These are phyloP conservation scores for Coryphaenoides rupestris DNA, from an alignment of 2,113 vertebrate species.

Conservation along the genomic window DNA sequence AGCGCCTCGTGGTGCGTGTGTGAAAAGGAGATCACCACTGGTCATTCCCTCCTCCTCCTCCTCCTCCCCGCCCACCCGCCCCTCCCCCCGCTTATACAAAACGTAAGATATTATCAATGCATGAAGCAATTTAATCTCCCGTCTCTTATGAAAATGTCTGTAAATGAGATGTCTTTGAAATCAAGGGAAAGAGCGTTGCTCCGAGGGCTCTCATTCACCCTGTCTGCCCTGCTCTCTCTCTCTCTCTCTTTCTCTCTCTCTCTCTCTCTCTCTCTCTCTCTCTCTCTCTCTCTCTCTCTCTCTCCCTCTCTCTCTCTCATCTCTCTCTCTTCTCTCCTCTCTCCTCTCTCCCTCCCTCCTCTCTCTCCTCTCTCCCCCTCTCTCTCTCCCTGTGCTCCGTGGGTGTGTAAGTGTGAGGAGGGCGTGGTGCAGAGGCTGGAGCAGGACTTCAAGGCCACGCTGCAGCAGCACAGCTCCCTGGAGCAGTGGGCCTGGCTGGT, in stretches of 20 bases:
- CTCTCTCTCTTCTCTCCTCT: too few species aligned
- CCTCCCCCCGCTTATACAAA: slow-evolving; percentile 51
- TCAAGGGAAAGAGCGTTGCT: slow-evolving; percentile 57
- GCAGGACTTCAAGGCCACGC: slow-evolving; percentile 95
- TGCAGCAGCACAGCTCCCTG: slow-evolving; percentile 96
- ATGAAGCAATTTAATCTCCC: slow-evolving; percentile 69
- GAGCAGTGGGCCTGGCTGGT: slow-evolving; percentile 97
- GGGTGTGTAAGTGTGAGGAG: slow-evolving; percentile 99
- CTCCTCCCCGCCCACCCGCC: slow-evolving; percentile 22
- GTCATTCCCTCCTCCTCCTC: slow-evolving; percentile 45
- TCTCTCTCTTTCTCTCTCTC: background rate
- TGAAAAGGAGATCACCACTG: slow-evolving; percentile 55
- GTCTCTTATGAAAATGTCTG: slow-evolving; percentile 63
- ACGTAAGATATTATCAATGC: slow-evolving; percentile 71
- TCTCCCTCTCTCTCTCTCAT: too few species aligned
- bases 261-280: slow-evolving; percentile 9
- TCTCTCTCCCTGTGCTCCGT: slow-evolving; percentile 55
- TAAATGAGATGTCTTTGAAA: slow-evolving; percentile 68
- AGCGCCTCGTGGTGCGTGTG: slow-evolving; percentile 52
- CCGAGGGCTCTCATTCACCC: slow-evolving; percentile 40
- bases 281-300: slow-evolving; percentile 10
- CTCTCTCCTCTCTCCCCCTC: too few species aligned
- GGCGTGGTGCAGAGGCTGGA: slow-evolving; percentile 92
- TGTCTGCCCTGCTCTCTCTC: slow-evolving; percentile 42
- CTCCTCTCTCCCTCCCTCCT: too few species aligned